phyloP scores from a whole-genome alignment of 2,797 vertebrate species.

The Trachurus trachurus region DNA sequence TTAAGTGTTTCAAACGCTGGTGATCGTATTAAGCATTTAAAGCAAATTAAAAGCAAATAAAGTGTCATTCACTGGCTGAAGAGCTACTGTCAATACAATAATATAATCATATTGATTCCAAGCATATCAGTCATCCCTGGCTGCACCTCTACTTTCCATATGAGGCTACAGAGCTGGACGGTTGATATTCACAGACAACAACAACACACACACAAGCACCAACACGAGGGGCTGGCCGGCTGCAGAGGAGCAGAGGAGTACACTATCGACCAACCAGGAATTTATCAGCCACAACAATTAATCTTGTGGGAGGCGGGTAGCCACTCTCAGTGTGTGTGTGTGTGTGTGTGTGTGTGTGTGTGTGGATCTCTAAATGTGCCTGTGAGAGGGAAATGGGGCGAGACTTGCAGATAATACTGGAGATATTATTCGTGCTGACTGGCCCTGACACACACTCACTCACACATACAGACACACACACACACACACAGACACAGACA shows the following conservation, averaged over 20 bases:
- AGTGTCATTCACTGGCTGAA: neutral
- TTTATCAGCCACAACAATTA: constrained; percentile 74
- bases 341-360: constrained; percentile 19
- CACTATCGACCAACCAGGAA: constrained; percentile 68
- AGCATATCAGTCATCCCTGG: neutral
- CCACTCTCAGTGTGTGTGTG: constrained; percentile 15
- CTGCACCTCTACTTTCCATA: constrained; percentile 21
- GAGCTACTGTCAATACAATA: neutral
- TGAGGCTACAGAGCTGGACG: constrained; percentile 12
- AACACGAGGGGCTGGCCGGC: constrained; percentile 32
- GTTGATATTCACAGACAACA: constrained; percentile 39
- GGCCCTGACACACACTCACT: constrained; percentile 15
- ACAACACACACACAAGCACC: constrained; percentile 23
- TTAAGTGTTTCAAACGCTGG: too few species aligned
- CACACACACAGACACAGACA: constrained; percentile 33
- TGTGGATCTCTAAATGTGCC: constrained; percentile 38
- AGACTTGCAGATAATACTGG: constrained; percentile 38
- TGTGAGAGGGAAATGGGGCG: constrained; percentile 47
- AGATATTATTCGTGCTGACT: constrained; percentile 19
- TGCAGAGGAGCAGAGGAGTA: constrained; percentile 65
- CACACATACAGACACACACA: constrained; percentile 16
- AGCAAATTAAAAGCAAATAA: neutral
- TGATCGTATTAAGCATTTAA: too few species aligned
- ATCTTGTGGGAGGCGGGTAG: constrained; percentile 62
- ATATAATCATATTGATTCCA: constrained; percentile 4